These are phyloP conservation scores for Brachionus asplanchnoidis DNA, from an alignment of 1,140 invertebrate genomes.

Conservation along the genomic window DNA sequence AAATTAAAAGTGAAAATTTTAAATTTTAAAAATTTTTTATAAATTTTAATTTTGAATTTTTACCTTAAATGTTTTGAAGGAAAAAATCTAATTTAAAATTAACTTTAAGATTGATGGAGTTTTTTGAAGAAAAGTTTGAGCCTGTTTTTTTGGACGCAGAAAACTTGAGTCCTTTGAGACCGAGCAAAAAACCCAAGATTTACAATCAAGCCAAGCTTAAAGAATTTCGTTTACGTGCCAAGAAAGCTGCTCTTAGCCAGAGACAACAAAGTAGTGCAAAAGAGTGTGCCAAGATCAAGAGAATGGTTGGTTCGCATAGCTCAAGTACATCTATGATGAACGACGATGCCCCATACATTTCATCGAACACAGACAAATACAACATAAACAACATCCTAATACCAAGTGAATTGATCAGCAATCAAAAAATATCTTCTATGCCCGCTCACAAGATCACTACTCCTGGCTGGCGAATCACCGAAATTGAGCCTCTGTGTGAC, in stretches of 20 bases:
- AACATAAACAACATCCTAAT: neutral
- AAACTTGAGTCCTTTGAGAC: neutral
- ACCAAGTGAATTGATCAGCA: neutral
- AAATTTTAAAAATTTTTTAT: too few relatives aligned
- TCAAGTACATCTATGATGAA: neutral
- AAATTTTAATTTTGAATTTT: too few relatives aligned
- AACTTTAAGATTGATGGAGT: neutral
- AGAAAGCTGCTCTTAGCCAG: neutral
- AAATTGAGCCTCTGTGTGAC: neutral
- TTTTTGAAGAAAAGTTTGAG: neutral
- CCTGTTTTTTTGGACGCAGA: neutral
- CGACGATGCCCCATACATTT: neutral
- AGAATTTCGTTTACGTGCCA: neutral
- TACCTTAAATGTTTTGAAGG: too few relatives aligned
- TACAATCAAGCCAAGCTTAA: neutral
- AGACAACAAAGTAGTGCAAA: neutral
- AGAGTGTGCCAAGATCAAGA: neutral
- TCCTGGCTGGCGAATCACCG: neutral
- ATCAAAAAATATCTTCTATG: neutral
- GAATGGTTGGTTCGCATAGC: neutral
- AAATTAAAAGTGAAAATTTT: too few relatives aligned
- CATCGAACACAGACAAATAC: neutral
- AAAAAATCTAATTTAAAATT: too few relatives aligned
- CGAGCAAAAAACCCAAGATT: neutral
- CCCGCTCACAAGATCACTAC: neutral